These are phyloP conservation scores for Drosophila erecta DNA, from an alignment of 1,140 invertebrate genomes.

Conservation along the genomic window DNA sequence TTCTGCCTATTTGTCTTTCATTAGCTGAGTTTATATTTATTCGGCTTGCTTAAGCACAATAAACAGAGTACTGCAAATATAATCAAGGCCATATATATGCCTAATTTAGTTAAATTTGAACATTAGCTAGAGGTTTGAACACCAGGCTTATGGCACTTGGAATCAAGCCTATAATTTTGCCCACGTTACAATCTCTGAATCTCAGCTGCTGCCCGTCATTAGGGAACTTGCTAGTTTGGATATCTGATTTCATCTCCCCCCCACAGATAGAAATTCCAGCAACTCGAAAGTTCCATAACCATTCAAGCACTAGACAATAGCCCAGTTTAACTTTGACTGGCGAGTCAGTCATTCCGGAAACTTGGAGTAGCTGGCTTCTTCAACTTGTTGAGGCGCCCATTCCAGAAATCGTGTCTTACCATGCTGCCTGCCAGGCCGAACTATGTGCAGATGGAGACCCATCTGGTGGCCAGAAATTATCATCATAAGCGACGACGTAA, in stretches of 20 bases:
- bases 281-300: constrained; percentile 13
- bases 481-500: constrained; percentile 69
- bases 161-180: neutral
- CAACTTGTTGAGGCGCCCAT: constrained; percentile 20
- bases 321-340: constrained; percentile 24
- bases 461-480: constrained; percentile 58
- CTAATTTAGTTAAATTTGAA: too few species aligned
- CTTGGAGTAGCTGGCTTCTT: neutral
- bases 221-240: neutral
- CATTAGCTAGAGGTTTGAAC: too few species aligned
- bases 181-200: neutral
- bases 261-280: neutral
- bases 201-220: neutral
- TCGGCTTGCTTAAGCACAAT: neutral
- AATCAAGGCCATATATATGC: neutral
- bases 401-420: neutral
- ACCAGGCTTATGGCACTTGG: neutral
- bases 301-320: constrained; percentile 29
- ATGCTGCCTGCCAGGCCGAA: neutral
- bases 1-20: constrained; percentile 25
- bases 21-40: constrained; percentile 9
- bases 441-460: constrained; percentile 23
- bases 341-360: constrained; percentile 21
- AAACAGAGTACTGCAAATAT: neutral
- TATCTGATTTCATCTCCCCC: constrained; percentile 5